Base-by-base conservation (phyloP, 1,140 invertebrate species). In the Macrobrachium rosenbergii region DNA sequence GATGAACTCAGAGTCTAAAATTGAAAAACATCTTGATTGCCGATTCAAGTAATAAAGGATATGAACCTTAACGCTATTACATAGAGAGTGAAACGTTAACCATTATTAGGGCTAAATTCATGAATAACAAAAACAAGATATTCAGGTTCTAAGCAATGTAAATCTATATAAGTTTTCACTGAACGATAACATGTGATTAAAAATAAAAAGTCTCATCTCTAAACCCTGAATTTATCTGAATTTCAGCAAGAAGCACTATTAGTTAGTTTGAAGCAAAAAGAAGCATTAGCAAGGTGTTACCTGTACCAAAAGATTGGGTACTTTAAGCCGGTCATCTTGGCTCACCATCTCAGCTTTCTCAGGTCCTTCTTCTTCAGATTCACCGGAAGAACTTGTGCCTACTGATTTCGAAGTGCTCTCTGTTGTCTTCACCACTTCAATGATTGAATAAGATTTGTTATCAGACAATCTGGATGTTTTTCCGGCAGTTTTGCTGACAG, bases 271-370 rank as follows among this genome's bases (percentile, higher is more conserved):
- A 63, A 59, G 81, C 6, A n/a, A 21, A 60, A 45, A 87, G 78
- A 87, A 83, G 85, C 81, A 80, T 83, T 80, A 79, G 52, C 21
- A 82, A 52, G 19, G 58, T 28, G 82, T 89, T 89, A 89, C 88
- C 88, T 89, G 81, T 43, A 88, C 88, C 73, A 89, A 87, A 64
- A 89, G 78, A 84, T 81, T 82, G 58, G 88, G 87, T 81, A 89
- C 78, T 77, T 82, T 82, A 72, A 67, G 82, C 43, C 78, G 84
- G 76, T 87, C 83, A 82, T 82, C 82, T 52, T 63, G 43, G 81
- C 88, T 89, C 88, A 89, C 88, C 88, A 82, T 87, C n/a, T 79
- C 45, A 21, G 45, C 85, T 58, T 67, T 83, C 60, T 67, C 73
- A 21, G 43, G 60, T 45, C 67, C 59, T 19, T 89, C 88, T 52